Evolutionary conservation across 2,797 vertebrate genomes (phyloP).

Genomic region (Rachycentron canadum): DNA sequence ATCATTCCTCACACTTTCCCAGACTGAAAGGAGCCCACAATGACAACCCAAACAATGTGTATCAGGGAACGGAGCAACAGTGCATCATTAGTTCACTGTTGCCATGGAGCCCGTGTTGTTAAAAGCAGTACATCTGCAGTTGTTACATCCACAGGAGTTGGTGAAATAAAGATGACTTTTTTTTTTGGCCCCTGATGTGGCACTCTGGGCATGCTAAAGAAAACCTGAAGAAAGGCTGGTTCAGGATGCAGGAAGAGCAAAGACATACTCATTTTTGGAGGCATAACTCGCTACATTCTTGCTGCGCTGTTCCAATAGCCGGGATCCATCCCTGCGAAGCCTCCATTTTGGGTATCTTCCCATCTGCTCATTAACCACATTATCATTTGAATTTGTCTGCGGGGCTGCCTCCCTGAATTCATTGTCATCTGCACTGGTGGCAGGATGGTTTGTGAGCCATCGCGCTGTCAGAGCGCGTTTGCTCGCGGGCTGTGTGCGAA

Average conservation of each 20-base stretch:
- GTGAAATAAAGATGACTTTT: slow-evolving; percentile 56
- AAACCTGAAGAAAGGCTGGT: too few relatives aligned
- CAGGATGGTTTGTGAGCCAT: slow-evolving; percentile 33
- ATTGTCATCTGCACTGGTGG: slow-evolving; percentile 37
- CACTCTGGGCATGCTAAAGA: slow-evolving; percentile 4
- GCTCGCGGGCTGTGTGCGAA: slow-evolving; percentile 22
- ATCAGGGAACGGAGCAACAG: slow-evolving; percentile 49
- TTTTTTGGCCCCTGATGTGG: slow-evolving; percentile 29
- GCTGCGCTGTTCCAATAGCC: slow-evolving; percentile 19
- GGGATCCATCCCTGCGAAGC: slow-evolving; percentile 20
- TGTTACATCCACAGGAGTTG: slow-evolving; percentile 33
- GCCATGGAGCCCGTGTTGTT: slow-evolving; percentile 62
- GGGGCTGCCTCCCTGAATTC: slow-evolving; percentile 38
- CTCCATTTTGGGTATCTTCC: slow-evolving; percentile 21
- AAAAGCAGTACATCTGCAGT: slow-evolving; percentile 48
- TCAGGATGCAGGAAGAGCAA: too few relatives aligned
- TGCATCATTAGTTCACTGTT: slow-evolving; percentile 68
- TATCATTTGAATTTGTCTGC: slow-evolving; percentile 43
- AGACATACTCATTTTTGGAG: slow-evolving; percentile 16
- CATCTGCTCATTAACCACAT: slow-evolving; percentile 63
- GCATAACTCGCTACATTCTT: slow-evolving; percentile 17
- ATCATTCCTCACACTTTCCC: slow-evolving; percentile 57
- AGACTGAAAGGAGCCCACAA: slow-evolving; percentile 48
- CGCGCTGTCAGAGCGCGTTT: slow-evolving; percentile 32
- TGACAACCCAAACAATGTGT: slow-evolving; percentile 64